phyloP scores from a whole-genome alignment of 1,140 invertebrate genomes.

The Caenorhabditis tropicalis region DNA sequence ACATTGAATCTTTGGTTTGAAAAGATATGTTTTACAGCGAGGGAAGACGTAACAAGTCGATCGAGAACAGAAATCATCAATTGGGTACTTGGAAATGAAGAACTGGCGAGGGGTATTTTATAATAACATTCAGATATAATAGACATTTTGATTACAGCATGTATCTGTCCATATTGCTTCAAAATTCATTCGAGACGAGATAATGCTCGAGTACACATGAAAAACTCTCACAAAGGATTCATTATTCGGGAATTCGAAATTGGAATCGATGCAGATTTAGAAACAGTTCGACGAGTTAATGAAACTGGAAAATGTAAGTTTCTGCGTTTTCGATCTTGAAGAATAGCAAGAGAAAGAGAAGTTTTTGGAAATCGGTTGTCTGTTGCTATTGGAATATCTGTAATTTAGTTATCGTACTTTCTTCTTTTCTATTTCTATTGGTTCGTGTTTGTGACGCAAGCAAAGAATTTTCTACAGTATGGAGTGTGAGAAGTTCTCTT shows the following conservation, averaged over 20 bases:
- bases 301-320: slow-evolving; percentile 14
- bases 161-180: slow-evolving; percentile 2
- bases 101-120: background rate
- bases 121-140: background rate
- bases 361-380: too few species aligned
- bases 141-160: background rate
- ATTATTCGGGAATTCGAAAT: background rate
- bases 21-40: background rate
- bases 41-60: background rate
- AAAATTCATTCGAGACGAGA: slow-evolving; percentile 27
- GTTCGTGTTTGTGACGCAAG: too few species aligned
- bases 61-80: slow-evolving; percentile 25
- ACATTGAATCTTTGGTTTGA: background rate
- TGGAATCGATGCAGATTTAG: background rate
- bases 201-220: slow-evolving; percentile 1
- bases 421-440: too few species aligned
- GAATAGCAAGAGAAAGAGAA: too few species aligned
- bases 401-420: too few species aligned
- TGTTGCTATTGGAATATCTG: too few species aligned
- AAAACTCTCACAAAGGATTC: background rate
- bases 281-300: background rate
- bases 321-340: background rate
- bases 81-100: background rate
- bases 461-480: too few species aligned
- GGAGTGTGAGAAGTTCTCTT: too few species aligned